Base-by-base conservation (phyloP, 2,797 vertebrate species). In the Enteromius treurensis region DNA sequence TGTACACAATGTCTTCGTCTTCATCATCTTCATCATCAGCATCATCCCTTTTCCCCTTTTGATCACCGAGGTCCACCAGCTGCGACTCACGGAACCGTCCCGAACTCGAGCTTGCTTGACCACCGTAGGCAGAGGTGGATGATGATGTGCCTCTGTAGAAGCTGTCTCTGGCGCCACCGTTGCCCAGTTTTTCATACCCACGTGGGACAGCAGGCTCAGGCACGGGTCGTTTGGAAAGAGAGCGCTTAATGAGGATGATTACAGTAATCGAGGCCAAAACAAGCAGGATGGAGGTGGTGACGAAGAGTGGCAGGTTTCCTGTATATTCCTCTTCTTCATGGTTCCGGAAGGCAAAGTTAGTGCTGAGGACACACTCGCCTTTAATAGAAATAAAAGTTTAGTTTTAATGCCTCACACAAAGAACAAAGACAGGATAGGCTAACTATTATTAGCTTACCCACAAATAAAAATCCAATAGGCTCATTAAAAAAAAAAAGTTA, bases 1-100 rank as follows among this genome's bases (percentile, higher is more conserved):
- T 98, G 90, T 99, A 98, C 47, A 99, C 97, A 1, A 98, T 98
- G 88, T 98, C 97, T 75, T 98, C 97, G 0, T 97, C 96, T 0
- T 97, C 96, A 0, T 96, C 92, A 11, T 90, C 89, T 2, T 90
- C 92, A 0, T 94, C 93, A 0, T 91, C 93, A 0, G 90, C 89
- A 0, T 90, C 89, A 0, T 88, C 89, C 40, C 84, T 91, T 6
- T 49, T 79, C 37, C 7, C n/a, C 21, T 47, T 79, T 19, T 86
- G 89, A 11, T 95, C 94, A 1, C 89, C 85, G 11, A 97, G 93
- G 87, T 98, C 96, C 13, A 96, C 96, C 84, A 97, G 88, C 90
- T 96, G 95, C n/a, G 95, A 88, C 84, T 96, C 95, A 81, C 92
- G 74, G 80, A 95, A 88, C 84, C 91, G 86, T 40, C 89, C 79